phyloP scores from a whole-genome alignment of 2,888 invertebrate species.

The Arge pagana region DNA sequence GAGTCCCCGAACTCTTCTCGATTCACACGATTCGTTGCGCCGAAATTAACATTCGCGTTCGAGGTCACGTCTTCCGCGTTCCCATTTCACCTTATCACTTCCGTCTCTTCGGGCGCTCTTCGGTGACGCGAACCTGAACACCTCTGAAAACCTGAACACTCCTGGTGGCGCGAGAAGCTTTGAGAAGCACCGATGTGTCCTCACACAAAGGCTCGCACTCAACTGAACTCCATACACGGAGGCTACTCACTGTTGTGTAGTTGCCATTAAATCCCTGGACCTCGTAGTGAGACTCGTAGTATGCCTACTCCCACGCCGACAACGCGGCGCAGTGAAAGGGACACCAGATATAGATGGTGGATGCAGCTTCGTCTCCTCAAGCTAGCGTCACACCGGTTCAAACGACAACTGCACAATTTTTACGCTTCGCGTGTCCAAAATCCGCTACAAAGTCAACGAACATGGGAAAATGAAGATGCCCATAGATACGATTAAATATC shows the following conservation, averaged over 20 bases:
- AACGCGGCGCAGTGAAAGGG: conserved; percentile 46
- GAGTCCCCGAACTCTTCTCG: no score
- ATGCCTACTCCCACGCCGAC: conserved; percentile 45
- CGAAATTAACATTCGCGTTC: no score
- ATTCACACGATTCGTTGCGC: no score
- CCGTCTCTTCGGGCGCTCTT: no score
- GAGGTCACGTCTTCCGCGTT: no score
- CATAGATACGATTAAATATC: no score
- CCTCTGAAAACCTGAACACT: no score
- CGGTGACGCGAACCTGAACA: no score
- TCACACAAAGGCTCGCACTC: not conserved
- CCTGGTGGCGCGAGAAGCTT: not conserved
- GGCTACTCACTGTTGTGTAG: conserved; percentile 8
- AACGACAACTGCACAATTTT: conserved; percentile 9
- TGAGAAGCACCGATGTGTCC: not conserved
- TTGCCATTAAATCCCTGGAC: conserved; percentile 7
- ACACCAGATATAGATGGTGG: conserved; percentile 37
- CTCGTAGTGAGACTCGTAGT: conserved; percentile 22
- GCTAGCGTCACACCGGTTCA: conserved; percentile 23
- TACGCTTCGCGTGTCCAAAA: no score
- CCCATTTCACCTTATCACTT: no score
- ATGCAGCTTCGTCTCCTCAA: conserved; percentile 35
- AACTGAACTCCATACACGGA: conserved; percentile 3
- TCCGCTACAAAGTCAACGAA: not conserved
- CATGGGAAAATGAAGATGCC: not conserved